Base-by-base conservation (phyloP, 2,888 invertebrate genomes). In the Crocallis elinguaria region DNA sequence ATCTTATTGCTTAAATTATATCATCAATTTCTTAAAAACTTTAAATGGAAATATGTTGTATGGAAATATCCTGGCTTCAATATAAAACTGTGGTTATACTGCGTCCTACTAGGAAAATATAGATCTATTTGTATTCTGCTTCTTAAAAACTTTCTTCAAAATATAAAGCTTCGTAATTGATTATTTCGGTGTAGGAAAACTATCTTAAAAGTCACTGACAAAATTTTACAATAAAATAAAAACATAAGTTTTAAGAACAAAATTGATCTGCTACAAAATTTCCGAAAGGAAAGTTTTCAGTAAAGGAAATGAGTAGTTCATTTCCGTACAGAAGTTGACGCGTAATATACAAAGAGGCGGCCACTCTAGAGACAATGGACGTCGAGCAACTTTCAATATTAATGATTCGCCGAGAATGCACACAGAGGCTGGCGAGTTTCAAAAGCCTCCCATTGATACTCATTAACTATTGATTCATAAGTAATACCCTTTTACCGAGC, bases 391-490 rank as follows among this genome's bases (percentile, higher is more conserved):
- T 88, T 88, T 83, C 87, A 88, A 87, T 89, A 89, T 90, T 91
- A 90, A 91, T 88, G 88, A 90, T 86, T 88, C 85, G 76, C 82
- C 77, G 75, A 82, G 82, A 84, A 85, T 86, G 88, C 88, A 87
- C 82, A 85, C 81, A 86, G 84, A 77, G 77, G 69, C 79, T 68
- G 79, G 71, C 71, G 75, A 84, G 80, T 81, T 85, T 84, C 83
- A 84, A 88, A 87, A 86, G 86, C 84, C 80, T 77, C 75, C 83
- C 79, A 88, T 87, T 86, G 89, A 88, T 88, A 86, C 87, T 89
- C 88, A 89, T 90, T 89, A 88, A 86, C 83, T 89, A 91, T 91
- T 88, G 88, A 89, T 86, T 90, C 88, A 89, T 89, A 90, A 90
- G 88, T 89, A 89, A 90, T 90, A 86, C 86, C 84, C 86, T 86